Evolutionary conservation across 2,113 vertebrate genomes (phyloP).

Genomic region (Cavia aperea): DNA sequence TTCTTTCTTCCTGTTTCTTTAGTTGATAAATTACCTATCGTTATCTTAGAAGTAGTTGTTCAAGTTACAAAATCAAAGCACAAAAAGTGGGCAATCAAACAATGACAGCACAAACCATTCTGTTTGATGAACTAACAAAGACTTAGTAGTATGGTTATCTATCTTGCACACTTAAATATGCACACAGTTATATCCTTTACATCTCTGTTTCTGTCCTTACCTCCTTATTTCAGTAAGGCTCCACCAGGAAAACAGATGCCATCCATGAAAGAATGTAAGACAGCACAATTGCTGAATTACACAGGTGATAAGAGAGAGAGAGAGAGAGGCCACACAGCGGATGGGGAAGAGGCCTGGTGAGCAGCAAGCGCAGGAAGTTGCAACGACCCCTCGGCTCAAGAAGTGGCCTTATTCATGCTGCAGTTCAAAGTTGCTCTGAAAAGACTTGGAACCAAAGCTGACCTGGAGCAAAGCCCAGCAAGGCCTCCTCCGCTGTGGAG

Average conservation of each 20-base stretch:
- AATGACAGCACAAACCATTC: too few species aligned
- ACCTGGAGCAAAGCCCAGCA: not conserved
- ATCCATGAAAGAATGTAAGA: not conserved
- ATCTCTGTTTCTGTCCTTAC: not conserved
- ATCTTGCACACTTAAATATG: too few species aligned
- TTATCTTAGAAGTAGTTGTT: too few species aligned
- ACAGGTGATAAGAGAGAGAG: not conserved
- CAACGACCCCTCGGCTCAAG: not conserved
- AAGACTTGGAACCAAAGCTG: not conserved
- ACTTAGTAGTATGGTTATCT: too few species aligned
- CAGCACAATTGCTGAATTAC: not conserved
- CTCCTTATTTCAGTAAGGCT: not conserved
- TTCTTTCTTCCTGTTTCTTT: not conserved
- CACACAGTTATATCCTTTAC: too few species aligned
- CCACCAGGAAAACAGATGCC: not conserved
- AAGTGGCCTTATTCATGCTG: not conserved
- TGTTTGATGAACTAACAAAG: too few species aligned
- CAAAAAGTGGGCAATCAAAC: too few species aligned
- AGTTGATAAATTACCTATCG: too few species aligned
- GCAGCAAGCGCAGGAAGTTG: not conserved
- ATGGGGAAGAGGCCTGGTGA: not conserved
- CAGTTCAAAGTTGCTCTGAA: not conserved
- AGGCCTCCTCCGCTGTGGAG: not conserved
- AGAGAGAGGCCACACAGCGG: not conserved
- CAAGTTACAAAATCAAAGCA: too few species aligned